A percentile compares a stretch with the other conserved stretches of the same genome.
Conservation (phyloP, 2,797 vertebrate genomes). For the Arnoldichthys spilopterus region DNA sequence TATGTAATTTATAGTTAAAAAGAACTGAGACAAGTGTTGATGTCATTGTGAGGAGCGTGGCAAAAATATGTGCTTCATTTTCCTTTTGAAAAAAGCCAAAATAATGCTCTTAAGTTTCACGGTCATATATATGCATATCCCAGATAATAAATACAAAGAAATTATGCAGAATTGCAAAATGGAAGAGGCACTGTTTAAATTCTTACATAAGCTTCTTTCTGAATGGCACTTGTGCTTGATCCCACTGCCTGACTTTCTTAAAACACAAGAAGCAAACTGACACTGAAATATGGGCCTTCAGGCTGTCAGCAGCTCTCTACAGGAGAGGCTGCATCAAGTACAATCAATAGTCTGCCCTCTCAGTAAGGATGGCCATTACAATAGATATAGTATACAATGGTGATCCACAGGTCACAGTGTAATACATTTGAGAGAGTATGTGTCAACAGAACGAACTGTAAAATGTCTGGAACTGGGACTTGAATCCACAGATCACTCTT, state of each 20-base stretch:
- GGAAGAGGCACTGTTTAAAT: not conserved
- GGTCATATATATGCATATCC: not conserved
- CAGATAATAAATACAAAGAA: not conserved
- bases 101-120: not conserved
- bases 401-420: not conserved
- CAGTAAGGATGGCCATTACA: not conserved
- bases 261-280: not conserved
- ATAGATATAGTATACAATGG: not conserved
- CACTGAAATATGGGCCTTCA: constrained; percentile 6
- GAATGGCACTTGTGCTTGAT: not conserved
- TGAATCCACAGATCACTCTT: not conserved
- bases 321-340: not conserved
- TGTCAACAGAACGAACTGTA: no score
- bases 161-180: not conserved
- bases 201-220: constrained; percentile 10
- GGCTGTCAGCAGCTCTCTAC: not conserved
- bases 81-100: not conserved
- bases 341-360: constrained; percentile 16
- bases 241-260: not conserved
- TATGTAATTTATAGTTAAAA: not conserved
- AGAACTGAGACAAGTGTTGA: not conserved
- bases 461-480: no score
- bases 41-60: not conserved
- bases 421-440: not conserved
- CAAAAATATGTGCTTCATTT: not conserved